Base-by-base conservation (phyloP, 2,113 vertebrate genomes). In the Uria lomvia region DNA sequence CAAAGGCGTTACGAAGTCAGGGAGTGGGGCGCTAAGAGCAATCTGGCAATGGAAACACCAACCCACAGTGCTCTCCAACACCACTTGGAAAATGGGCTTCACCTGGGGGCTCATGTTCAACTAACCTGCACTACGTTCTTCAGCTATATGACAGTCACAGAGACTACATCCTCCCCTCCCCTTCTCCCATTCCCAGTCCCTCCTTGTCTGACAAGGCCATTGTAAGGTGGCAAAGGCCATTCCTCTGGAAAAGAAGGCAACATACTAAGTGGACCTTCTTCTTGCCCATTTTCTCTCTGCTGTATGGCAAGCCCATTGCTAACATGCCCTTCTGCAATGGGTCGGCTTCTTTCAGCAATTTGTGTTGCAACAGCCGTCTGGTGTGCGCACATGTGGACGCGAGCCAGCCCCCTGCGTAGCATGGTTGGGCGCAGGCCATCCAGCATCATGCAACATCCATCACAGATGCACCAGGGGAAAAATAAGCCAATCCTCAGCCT, bases 1-100 rank as follows among this genome's bases (percentile, higher is more conserved):
- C 21, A 80, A 87, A 87, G 58, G n/a, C 0, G 0, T 40, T 34
- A 72, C 0, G 1, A 76, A 30, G 24, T 45, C 63, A 34, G 38
- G 1, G 9, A 78, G 19, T 13, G 15, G 20, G 53, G 47, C 32
- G 34, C 72, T 55, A 42, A 34, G 18, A 85, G 36, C 52, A 68
- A 53, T 14, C 50, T 77, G 53, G 74, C 59, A 59, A 59, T 36
- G 43, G n/a, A 73, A 90, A 77, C 49, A 53, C 58, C 59, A 58
- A 13, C 34, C 22, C 58, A 15, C 47, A 36, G 85, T 7, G 3
- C 47, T 84, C 72, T 87, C 71, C 36, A 58, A 38, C 30, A 49
- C 59, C 30, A 29, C n/a, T 20, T 58, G 32, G 59, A 58, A 84
- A 85, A 84, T 6, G 4, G 8, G 7, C 24, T 80, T 80, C 72